Conservation (phyloP, 2,888 invertebrate genomes). For the Dryomyza anilis region DNA sequence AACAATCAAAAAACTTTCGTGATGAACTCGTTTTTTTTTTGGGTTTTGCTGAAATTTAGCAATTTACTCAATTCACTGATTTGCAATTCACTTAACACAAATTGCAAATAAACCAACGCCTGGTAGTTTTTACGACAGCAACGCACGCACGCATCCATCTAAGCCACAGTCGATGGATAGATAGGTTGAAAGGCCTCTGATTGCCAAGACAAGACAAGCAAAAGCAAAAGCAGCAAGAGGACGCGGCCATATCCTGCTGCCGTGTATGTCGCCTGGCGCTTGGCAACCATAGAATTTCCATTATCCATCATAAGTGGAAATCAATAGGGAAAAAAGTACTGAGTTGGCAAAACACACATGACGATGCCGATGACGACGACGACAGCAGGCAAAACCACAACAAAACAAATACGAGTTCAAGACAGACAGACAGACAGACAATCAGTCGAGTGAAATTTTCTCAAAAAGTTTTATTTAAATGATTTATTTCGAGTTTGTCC, state of each 20-base stretch:
- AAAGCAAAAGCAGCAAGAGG: background rate
- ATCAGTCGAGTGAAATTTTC: background rate
- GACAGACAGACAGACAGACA: too few species aligned
- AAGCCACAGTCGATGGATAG: too few species aligned
- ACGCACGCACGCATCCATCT: background rate
- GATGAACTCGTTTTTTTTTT: too few species aligned
- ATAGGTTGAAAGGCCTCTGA: constrained; percentile 1
- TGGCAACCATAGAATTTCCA: background rate
- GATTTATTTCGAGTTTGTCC: background rate
- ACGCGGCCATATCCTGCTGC: background rate
- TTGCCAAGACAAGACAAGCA: background rate
- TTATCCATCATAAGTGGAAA: constrained; percentile 5
- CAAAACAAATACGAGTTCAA: constrained; percentile 12
- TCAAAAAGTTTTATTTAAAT: constrained; percentile 9
- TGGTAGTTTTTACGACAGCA: background rate
- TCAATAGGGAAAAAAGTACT: background rate
- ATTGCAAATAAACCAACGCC: constrained; percentile 9
- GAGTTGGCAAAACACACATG: too few species aligned
- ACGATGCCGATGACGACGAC: background rate
- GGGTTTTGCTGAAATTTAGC: too few species aligned
- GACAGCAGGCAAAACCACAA: constrained; percentile 13
- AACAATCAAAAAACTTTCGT: background rate
- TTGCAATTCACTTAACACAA: constrained; percentile 15
- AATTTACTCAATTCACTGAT: constrained; percentile 2
- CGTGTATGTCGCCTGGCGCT: background rate